phyloP scores from a whole-genome alignment of 2,113 vertebrate species.

The Lycaon pictus region DNA sequence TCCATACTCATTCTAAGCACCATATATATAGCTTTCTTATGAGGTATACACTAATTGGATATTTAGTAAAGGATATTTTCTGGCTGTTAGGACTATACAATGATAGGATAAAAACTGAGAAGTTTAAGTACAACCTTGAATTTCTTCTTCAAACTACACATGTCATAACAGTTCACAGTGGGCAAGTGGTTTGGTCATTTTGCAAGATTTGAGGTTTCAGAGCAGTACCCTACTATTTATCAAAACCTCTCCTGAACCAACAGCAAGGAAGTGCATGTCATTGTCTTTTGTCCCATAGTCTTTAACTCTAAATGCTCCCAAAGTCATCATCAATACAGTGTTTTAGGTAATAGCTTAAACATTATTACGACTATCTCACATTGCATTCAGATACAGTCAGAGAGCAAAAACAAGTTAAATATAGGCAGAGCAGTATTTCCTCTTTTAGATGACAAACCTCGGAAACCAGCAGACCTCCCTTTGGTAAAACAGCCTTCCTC shows the following conservation, averaged over 20 bases:
- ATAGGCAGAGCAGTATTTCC: not conserved
- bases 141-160: not conserved
- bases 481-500: slow-evolving; percentile 34
- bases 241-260: slow-evolving; percentile 25
- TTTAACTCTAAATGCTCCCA: slow-evolving; percentile 34
- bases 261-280: not conserved
- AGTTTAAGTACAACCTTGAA: not conserved
- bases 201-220: not conserved
- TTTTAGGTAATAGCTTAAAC: slow-evolving; percentile 18
- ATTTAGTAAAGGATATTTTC: slow-evolving; percentile 28
- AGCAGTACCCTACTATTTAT: not conserved
- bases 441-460: slow-evolving; percentile 12
- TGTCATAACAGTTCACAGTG: slow-evolving; percentile 25
- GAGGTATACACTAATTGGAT: not conserved
- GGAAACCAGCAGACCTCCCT: not conserved
- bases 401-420: slow-evolving; percentile 45
- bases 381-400: not conserved
- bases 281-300: not conserved
- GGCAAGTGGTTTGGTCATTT: not conserved
- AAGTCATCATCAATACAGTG: slow-evolving; percentile 41
- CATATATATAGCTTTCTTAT: slow-evolving; percentile 26
- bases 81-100: not conserved
- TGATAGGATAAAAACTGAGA: slow-evolving; percentile 20
- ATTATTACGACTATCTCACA: not conserved
- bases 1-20: not conserved